Evolutionary conservation across 2,113 vertebrate genomes (phyloP).

Genomic region (Anhinga rufa): DNA sequence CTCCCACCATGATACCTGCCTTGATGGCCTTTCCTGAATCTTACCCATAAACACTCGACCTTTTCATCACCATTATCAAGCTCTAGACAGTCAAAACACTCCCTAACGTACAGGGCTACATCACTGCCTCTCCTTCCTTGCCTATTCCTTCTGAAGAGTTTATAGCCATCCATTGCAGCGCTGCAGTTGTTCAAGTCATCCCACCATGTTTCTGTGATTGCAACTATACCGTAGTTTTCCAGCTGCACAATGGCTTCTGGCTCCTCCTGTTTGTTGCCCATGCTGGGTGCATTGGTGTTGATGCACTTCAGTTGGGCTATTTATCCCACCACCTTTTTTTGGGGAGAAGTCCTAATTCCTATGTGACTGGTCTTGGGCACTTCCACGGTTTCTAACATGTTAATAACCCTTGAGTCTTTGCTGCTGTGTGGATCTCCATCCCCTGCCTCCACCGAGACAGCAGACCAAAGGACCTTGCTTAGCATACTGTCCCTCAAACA

Average conservation of each 20-base stretch:
- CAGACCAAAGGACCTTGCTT: neutral
- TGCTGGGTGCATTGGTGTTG: neutral
- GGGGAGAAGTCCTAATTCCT: neutral
- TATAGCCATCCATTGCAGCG: neutral
- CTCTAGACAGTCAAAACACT: neutral
- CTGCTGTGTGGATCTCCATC: neutral
- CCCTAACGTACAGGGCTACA: neutral
- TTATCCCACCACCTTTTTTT: neutral
- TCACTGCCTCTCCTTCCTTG: no score
- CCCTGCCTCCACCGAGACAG: neutral
- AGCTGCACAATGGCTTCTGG: neutral
- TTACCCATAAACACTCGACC: neutral
- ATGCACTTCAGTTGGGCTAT: neutral
- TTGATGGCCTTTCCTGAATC: neutral
- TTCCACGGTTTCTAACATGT: neutral
- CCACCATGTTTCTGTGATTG: neutral
- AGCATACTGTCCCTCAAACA: neutral
- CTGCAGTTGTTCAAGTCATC: neutral
- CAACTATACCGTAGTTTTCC: neutral
- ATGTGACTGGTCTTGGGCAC: neutral
- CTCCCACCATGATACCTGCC: neutral
- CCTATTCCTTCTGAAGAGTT: neutral
- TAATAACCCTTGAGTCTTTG: neutral
- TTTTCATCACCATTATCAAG: neutral
- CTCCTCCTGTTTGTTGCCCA: neutral